phyloP scores from a whole-genome alignment of 2,113 vertebrate genomes.

The Talpa occidentalis region DNA sequence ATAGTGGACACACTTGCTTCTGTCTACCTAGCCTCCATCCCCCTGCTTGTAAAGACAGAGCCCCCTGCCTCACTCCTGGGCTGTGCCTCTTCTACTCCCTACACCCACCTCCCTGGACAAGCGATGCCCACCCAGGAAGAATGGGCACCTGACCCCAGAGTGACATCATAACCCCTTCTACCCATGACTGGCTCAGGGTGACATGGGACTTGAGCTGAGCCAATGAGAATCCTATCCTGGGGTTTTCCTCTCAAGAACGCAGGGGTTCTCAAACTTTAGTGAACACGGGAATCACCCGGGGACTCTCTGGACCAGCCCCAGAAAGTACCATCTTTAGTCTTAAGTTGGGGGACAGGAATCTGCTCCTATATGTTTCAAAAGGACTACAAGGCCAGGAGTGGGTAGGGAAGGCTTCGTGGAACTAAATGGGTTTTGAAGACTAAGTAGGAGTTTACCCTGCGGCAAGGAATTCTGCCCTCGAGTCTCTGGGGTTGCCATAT shows the following conservation, averaged over 20 bases:
- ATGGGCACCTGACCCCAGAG: not conserved
- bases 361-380: not conserved
- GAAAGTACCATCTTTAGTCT: not conserved
- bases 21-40: not conserved
- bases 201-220: not conserved
- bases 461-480: not conserved
- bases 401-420: not conserved
- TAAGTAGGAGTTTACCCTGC: not conserved
- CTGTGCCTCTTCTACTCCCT: not conserved
- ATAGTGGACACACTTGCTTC: not conserved
- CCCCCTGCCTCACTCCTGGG: not conserved
- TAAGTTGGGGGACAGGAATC: not conserved
- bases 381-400: not conserved
- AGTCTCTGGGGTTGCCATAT: not conserved
- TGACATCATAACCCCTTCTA: not conserved
- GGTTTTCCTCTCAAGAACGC: not conserved
- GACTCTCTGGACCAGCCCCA: slow-evolving; percentile 1
- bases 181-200: not conserved
- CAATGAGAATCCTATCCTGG: not conserved
- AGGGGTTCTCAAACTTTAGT: not conserved
- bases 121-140: not conserved
- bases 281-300: not conserved
- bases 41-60: not conserved
- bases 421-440: not conserved
- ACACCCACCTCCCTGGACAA: not conserved